phyloP scores from a whole-genome alignment of 2,797 vertebrate species.

The Lepilemur septentrionalis region DNA sequence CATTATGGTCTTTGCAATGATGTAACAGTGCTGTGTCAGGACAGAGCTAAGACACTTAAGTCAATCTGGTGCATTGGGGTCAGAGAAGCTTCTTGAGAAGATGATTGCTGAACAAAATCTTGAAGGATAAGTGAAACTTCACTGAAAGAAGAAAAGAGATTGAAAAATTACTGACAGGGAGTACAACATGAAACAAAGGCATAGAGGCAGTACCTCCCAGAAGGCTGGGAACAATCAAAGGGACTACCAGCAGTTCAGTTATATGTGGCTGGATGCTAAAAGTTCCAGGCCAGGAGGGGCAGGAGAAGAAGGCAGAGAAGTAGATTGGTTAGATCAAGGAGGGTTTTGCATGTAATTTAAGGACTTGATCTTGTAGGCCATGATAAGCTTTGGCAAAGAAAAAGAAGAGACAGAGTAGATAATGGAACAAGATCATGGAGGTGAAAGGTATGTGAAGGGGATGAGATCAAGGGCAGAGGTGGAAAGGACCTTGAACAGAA shows the following conservation, averaged over 20 bases:
- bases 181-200: neutral
- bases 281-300: neutral
- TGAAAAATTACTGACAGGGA: neutral
- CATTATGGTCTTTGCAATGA: conserved; percentile 24
- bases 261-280: neutral
- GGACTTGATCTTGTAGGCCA: neutral
- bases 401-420: neutral
- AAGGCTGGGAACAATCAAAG: neutral
- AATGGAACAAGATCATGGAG: neutral
- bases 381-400: conserved; percentile 1
- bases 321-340: conserved; percentile 3
- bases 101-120: conserved; percentile 30
- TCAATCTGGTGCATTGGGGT: neutral
- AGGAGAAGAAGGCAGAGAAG: conserved; percentile 2
- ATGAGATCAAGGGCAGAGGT: conserved; percentile 16
- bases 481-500: conserved; percentile 9
- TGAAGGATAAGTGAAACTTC: conserved; percentile 36
- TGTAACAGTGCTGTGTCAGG: neutral
- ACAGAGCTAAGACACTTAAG: conserved; percentile 2
- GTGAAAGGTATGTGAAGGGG: neutral
- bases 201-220: neutral
- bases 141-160: conserved; percentile 22
- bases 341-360: neutral
- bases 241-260: neutral
- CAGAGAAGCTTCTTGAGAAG: conserved; percentile 24